Percentiles rank a stretch among this genome's conserved stretches.
Evolutionary conservation across 2,113 vertebrate species (phyloP).

Genomic region (Corythornis cristatus): DNA sequence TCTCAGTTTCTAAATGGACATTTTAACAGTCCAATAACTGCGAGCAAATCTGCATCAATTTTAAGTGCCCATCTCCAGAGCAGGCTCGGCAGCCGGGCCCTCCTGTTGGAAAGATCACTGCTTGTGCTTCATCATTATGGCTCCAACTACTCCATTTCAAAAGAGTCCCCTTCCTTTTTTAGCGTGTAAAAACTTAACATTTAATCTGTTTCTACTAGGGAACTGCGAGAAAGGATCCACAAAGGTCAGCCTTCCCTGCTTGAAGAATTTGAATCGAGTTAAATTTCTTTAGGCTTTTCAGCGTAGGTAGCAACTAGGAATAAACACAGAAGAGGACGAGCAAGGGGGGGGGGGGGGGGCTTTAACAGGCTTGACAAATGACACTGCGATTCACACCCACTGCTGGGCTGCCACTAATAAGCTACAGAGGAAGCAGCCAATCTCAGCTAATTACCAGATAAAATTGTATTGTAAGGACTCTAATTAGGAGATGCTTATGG

Average conservation of each 20-base stretch:
- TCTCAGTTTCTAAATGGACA: slow-evolving; percentile 55
- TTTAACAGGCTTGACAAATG: slow-evolving; percentile 84
- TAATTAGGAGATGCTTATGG: slow-evolving; percentile 94
- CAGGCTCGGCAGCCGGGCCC: background rate
- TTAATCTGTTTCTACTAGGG: slow-evolving; percentile 50
- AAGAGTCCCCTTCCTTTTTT: slow-evolving; percentile 35
- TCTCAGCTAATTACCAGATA: slow-evolving; percentile 96
- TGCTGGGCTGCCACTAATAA: slow-evolving; percentile 89
- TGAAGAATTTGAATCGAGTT: slow-evolving; percentile 37
- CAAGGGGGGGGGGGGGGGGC: slow-evolving; percentile 57
- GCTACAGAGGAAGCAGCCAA: slow-evolving; percentile 91
- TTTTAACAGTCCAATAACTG: slow-evolving; percentile 21
- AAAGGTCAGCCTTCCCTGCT: slow-evolving; percentile 30
- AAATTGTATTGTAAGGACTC: slow-evolving; percentile 93
- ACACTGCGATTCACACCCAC: slow-evolving; percentile 87
- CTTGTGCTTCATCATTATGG: slow-evolving; percentile 36
- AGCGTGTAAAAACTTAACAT: slow-evolving; percentile 57
- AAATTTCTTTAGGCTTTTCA: slow-evolving; percentile 59
- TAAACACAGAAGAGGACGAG: slow-evolving; percentile 68
- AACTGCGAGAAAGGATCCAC: slow-evolving; percentile 15
- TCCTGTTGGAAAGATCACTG: slow-evolving; percentile 53
- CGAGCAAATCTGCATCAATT: slow-evolving; percentile 52
- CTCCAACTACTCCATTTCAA: slow-evolving; percentile 55
- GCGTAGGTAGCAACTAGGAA: slow-evolving; percentile 58
- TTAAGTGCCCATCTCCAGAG: background rate